A percentile compares a stretch with the other conserved stretches of the same genome.
phyloP scores from a whole-genome alignment of 2,113 vertebrate genomes.

The Opisthocomus hoazin region DNA sequence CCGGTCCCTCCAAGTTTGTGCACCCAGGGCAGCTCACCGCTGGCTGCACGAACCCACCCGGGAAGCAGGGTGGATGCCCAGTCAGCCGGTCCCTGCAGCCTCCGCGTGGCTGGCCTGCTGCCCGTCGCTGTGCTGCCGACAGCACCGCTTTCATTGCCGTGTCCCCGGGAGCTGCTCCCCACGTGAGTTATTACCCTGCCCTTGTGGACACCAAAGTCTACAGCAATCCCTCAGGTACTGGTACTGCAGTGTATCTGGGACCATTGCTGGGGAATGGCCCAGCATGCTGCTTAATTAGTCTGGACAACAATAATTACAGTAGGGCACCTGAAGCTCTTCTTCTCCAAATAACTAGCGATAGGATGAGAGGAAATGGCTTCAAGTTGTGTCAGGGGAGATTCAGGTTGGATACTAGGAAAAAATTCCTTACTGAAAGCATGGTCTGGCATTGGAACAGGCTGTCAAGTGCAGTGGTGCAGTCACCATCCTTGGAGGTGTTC shows the following conservation, averaged over 20 bases:
- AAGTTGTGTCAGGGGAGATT: too few species aligned
- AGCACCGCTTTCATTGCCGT: background rate
- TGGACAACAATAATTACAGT: background rate
- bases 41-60: background rate
- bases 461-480: too few species aligned
- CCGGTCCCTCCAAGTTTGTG: fast-evolving
- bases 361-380: too few species aligned
- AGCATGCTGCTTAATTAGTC: background rate
- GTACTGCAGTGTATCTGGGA: fast-evolving
- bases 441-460: too few species aligned
- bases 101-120: fast-evolving
- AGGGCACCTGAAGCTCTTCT: background rate
- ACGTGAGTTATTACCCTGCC: background rate
- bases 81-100: fast-evolving
- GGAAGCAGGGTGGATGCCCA: background rate
- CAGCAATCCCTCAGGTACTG: background rate
- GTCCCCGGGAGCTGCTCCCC: background rate
- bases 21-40: fast-evolving
- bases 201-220: background rate
- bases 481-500: too few species aligned
- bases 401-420: too few species aligned
- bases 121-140: fast-evolving
- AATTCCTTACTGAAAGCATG: too few species aligned
- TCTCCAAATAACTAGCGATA: too few species aligned
- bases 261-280: fast-evolving